Evolutionary conservation across 2,888 invertebrate genomes (phyloP), one percentile per base, ranked within the genome.

Genomic region (Heliconius ismenius): DNA sequence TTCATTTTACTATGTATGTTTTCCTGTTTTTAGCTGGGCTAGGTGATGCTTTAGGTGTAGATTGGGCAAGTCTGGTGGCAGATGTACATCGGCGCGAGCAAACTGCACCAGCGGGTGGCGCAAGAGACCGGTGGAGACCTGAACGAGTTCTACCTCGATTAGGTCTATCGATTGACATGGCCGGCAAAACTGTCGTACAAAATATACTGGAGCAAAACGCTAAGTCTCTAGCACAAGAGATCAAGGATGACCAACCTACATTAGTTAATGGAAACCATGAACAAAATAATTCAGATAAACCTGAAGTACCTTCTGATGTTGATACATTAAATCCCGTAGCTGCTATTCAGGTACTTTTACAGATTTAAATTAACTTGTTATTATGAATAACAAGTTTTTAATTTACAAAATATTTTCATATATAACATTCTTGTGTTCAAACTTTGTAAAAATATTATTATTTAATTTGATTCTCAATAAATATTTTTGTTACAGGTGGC

Each of bases 11-110:
- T 65, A 39, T 65, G 13, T 39, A 65, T 7, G 6, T 67, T 39
- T 60, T 60, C 4, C 18, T 62, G 4, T 39, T 26, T 63, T 43
- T 79, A 93, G 93, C 92, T 91, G 96, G 97, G 58, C 95, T 98
- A 79, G 98, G 98, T 9, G 98, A 98, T 90, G 98, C 98, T n/a
- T 91, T 98, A 43, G 98, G 98, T n/a, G 98, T 98, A 2, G 98
- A 98, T 90, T 98, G 98, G 98, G 97, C 98, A 18, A 98, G 98
- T 87, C 94, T 98, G 68, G 97, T 98, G 0, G 97, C 97, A 4
- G 97, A 98, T 89, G 97, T 97, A 9, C 95, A 95, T 58, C 89
- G 94, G 18, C 90, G 94, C 6, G 93, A 92, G 81, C 95, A 95
- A 79, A 88, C 90, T n/a, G 93, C 95, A 11, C 95, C 91, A 1